Conservation (phyloP, 2,113 vertebrate genomes). For the Chrysochloris asiatica region DNA sequence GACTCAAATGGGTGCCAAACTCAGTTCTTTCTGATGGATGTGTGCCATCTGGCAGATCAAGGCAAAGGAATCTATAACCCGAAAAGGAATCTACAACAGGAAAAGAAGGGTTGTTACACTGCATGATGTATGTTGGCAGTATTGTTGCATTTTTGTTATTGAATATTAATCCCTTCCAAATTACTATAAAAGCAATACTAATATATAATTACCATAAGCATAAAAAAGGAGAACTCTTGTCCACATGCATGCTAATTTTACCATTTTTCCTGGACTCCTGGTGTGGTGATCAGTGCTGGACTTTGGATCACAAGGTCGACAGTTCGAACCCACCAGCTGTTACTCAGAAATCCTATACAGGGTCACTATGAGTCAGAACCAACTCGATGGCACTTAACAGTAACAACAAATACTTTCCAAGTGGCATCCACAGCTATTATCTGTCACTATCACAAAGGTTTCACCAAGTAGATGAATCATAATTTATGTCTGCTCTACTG, state of each 20-base stretch:
- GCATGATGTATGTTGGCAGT: neutral
- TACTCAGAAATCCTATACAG: no score
- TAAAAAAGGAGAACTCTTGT: neutral
- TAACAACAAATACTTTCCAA: conserved; percentile 1
- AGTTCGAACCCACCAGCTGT: no score
- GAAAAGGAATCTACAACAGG: neutral
- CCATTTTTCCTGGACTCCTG: no score
- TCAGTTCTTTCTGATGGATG: neutral
- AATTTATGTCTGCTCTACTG: neutral
- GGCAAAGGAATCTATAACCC: neutral
- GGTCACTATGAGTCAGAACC: no score
- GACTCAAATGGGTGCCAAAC: neutral
- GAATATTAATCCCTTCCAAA: neutral
- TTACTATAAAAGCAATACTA: neutral
- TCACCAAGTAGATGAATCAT: neutral
- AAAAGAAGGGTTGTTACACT: neutral
- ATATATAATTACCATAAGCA: neutral
- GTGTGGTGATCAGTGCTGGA: no score
- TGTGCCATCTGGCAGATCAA: neutral
- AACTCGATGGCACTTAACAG: no score
- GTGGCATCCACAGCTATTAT: neutral
- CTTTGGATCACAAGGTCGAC: no score
- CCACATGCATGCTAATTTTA: neutral
- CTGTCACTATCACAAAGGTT: conserved; percentile 2
- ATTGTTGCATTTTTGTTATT: neutral